Conservation (phyloP, 1,140 invertebrate genomes). For the Drosophila sp. region DNA sequence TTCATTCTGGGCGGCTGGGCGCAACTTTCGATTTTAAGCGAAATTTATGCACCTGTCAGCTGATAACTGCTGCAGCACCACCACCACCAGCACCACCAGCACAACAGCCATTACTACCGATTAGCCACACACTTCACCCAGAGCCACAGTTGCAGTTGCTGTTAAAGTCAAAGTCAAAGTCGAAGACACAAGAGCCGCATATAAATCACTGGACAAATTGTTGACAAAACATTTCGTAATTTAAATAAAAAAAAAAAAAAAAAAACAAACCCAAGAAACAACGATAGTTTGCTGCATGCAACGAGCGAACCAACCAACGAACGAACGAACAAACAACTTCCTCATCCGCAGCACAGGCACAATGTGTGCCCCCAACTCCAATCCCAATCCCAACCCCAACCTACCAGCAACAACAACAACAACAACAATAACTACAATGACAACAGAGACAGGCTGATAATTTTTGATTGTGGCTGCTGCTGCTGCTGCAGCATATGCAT, state of each 20-base stretch:
- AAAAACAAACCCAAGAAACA: constrained; percentile 60
- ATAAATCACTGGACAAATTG: constrained; percentile 80
- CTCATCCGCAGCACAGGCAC: constrained; percentile 52
- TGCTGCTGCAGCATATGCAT: constrained; percentile 17
- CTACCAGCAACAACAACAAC: constrained; percentile 17
- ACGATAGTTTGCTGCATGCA: constrained; percentile 70
- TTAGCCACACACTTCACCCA: constrained; percentile 43
- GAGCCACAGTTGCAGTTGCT: constrained; percentile 17
- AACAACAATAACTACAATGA: constrained; percentile 35
- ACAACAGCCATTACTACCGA: constrained; percentile 46
- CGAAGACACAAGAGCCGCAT: constrained; percentile 35
- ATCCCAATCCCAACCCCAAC: constrained; percentile 14
- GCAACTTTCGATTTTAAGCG: constrained; percentile 75
- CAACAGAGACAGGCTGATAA: constrained; percentile 45
- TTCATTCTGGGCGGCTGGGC: constrained; percentile 65
- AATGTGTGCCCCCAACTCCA: not conserved
- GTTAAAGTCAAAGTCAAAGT: constrained; percentile 21
- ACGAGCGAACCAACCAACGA: constrained; percentile 8
- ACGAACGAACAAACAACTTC: constrained; percentile 57
- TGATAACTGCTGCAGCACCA: constrained; percentile 47
- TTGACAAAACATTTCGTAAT: constrained; percentile 82
- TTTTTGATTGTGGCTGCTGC: constrained; percentile 44
- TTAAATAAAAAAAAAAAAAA: constrained; percentile 68
- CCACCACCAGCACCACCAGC: not conserved
- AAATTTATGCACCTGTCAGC: constrained; percentile 80